phyloP scores from a whole-genome alignment of 2,797 vertebrate genomes.

The Perdix hodgsoniae region DNA sequence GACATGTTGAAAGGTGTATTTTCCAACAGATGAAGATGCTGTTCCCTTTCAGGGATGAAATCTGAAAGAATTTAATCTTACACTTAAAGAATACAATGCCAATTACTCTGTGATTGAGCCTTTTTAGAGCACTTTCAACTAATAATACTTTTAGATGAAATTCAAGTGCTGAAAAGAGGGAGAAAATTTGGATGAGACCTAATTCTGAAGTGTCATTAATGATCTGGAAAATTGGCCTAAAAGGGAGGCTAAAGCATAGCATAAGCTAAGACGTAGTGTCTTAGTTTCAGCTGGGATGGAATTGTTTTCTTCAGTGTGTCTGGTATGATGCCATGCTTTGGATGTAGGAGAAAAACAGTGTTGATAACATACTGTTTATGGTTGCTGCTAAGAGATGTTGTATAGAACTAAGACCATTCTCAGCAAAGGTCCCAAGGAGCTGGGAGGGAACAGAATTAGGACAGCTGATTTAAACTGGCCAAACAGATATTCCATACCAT shows the following conservation, averaged over 20 bases:
- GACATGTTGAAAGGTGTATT: not conserved
- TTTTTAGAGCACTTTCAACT: not conserved
- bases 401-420: too few species aligned
- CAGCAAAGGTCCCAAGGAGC: too few species aligned
- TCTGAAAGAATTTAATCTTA: not conserved
- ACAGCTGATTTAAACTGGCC: too few species aligned
- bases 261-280: not conserved
- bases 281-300: too few species aligned
- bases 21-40: not conserved
- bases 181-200: not conserved
- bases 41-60: not conserved
- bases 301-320: too few species aligned
- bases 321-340: too few species aligned
- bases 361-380: too few species aligned
- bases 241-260: not conserved
- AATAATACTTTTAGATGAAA: constrained; percentile 13
- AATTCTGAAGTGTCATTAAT: not conserved
- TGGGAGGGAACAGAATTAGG: too few species aligned
- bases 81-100: not conserved
- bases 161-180: not conserved
- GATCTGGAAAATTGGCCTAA: not conserved
- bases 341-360: too few species aligned
- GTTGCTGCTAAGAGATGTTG: too few species aligned
- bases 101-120: not conserved
- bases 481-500: too few species aligned